Conservation (phyloP, 2,888 invertebrate genomes). For the Leptopilina drosophilae region DNA sequence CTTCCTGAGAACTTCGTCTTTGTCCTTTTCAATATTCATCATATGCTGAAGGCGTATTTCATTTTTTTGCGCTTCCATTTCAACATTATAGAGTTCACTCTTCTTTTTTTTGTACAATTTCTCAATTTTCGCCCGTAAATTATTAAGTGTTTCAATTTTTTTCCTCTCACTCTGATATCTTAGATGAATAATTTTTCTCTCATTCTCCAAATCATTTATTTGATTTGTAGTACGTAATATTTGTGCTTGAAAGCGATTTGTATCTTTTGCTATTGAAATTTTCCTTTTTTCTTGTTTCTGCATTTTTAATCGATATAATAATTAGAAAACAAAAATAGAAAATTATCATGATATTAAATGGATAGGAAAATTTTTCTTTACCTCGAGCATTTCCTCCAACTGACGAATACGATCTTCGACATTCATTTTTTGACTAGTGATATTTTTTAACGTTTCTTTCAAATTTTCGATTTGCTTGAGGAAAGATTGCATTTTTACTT, state of each 20-base stretch:
- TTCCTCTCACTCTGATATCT: slow-evolving; percentile 64
- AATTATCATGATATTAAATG: not conserved
- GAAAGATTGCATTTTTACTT: slow-evolving; percentile 46
- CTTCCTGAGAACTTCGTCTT: slow-evolving; percentile 74
- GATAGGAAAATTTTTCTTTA: slow-evolving; percentile 46
- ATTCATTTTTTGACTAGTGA: slow-evolving; percentile 79
- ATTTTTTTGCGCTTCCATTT: slow-evolving; percentile 67
- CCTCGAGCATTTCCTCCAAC: slow-evolving; percentile 81
- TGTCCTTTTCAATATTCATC: slow-evolving; percentile 66
- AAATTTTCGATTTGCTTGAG: slow-evolving; percentile 76
- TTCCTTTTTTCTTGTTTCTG: slow-evolving; percentile 71
- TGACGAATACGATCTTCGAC: slow-evolving; percentile 81
- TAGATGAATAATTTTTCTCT: slow-evolving; percentile 61
- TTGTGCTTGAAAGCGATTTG: slow-evolving; percentile 64
- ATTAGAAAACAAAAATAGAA: not conserved
- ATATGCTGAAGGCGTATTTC: slow-evolving; percentile 67
- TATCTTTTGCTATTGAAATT: slow-evolving; percentile 59
- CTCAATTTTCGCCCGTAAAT: slow-evolving; percentile 59
- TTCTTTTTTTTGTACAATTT: slow-evolving; percentile 64
- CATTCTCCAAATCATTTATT: slow-evolving; percentile 63
- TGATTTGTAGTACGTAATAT: slow-evolving; percentile 58
- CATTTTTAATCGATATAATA: slow-evolving; percentile 21
- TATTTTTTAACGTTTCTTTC: slow-evolving; percentile 78
- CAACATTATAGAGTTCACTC: slow-evolving; percentile 63
- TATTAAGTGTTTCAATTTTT: slow-evolving; percentile 60